Percentiles rank a stretch among this genome's conserved stretches.
phyloP scores from a whole-genome alignment of 2,113 vertebrate genomes.

The Misgurnus anguillicaudatus region DNA sequence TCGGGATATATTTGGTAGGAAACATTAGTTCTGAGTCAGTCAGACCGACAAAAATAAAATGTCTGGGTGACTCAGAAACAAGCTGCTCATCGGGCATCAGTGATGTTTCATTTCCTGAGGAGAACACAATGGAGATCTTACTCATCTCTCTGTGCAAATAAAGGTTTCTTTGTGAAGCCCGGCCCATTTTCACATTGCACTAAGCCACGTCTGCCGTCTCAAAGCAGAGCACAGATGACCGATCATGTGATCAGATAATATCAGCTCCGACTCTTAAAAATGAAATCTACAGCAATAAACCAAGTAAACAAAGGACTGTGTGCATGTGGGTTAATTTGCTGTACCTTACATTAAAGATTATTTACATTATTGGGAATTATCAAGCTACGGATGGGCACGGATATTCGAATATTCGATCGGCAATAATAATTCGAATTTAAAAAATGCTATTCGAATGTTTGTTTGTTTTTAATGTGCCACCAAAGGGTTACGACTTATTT shows the following conservation, averaged over 20 bases:
- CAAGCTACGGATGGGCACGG: too few species aligned
- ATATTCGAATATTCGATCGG: too few species aligned
- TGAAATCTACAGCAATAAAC: not conserved
- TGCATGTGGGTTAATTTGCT: too few species aligned
- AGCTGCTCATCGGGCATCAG: conserved; percentile 51
- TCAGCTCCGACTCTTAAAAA: not conserved
- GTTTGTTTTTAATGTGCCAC: too few species aligned
- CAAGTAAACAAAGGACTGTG: too few species aligned
- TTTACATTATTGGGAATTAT: too few species aligned
- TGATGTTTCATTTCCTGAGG: conserved; percentile 70
- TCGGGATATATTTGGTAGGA: not conserved
- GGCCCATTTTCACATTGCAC: conserved; percentile 28
- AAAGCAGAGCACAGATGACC: conserved; percentile 18
- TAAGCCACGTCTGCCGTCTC: conserved; percentile 23
- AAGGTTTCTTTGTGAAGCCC: conserved; percentile 27
- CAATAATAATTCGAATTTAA: too few species aligned
- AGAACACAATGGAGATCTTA: conserved; percentile 73
- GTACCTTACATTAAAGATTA: too few species aligned
- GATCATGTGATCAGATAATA: conserved; percentile 30
- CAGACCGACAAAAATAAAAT: conserved; percentile 24
- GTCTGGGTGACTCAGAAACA: conserved; percentile 41
- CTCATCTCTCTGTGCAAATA: conserved; percentile 54
- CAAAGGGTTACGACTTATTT: too few species aligned
- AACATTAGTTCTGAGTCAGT: conserved; percentile 31
- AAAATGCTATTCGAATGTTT: too few species aligned